phyloP scores from a whole-genome alignment of 2,797 vertebrate species.

The Clarias fuscus region DNA sequence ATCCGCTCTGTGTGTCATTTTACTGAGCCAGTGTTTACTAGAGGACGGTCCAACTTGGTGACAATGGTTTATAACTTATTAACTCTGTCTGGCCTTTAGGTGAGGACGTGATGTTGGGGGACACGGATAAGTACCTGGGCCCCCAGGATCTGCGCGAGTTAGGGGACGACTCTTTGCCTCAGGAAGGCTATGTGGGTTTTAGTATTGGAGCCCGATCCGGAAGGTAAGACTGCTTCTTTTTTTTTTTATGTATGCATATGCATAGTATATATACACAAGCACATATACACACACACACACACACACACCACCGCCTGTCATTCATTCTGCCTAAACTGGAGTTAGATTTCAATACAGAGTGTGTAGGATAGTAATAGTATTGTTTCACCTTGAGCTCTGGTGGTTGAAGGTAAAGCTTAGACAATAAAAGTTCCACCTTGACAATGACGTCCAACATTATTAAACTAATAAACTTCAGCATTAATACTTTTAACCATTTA shows the following conservation, averaged over 20 bases:
- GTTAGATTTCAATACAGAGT: not conserved
- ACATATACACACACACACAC: not conserved
- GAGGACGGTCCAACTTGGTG: not conserved
- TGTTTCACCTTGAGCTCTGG: not conserved
- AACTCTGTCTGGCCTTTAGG: conserved; percentile 70
- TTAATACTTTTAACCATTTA: not conserved
- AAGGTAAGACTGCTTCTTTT: conserved; percentile 77
- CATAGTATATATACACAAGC: not conserved
- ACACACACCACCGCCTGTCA: not conserved
- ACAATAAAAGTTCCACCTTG: not conserved
- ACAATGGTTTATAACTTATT: conserved; percentile 19
- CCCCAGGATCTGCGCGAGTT: conserved; percentile 95
- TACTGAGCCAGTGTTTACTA: not conserved
- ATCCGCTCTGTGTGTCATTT: not conserved
- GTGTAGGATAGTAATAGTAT: not conserved
- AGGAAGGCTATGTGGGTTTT: conserved; percentile 97
- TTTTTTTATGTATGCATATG: not conserved
- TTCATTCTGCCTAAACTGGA: not conserved
- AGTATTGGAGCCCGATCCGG: conserved; percentile 92
- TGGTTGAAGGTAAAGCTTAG: not conserved
- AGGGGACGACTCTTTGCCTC: conserved; percentile 95
- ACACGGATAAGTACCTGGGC: conserved; percentile 95
- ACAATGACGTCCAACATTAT: not conserved
- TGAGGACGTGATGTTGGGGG: conserved; percentile 96
- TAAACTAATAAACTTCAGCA: not conserved